Evolutionary conservation across 2,113 vertebrate genomes (phyloP), one percentile per base, ranked within the genome.

Genomic region (Peromyscus maniculatus): DNA sequence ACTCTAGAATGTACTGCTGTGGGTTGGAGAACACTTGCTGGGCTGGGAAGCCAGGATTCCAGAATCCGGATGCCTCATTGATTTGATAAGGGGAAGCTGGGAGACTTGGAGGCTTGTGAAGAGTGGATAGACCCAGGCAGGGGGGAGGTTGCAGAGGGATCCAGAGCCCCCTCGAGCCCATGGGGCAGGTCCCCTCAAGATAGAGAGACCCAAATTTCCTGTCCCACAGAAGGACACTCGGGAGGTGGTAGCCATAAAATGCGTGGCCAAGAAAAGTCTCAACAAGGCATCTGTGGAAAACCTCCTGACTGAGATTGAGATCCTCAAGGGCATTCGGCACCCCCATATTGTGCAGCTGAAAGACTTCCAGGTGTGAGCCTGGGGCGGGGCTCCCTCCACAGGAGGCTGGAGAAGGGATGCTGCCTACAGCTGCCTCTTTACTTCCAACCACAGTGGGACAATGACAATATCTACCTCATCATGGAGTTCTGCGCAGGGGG

Each of bases 401-500:
- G 10, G 77, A 28, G 31, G 0, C 67, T 93, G 91, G 72, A 91
- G 66, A 28, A 94, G 86, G 74, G 94, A 16, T 52, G 1, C 66
- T 19, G 4, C 62, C 91, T 71, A 83, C 62, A 95, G 26, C 67
- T 49, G 52, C 69, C 78, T 89, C n/a, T 96, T 59, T 91, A 8
- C 64, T 57, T 93, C 87, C 90, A 19, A 64, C 91, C 49, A 4
- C 98, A 99, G 99, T 99, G 99, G 99, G 99, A 99, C 98, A 98
- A 96, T 5, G 99, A 99, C 64, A 99, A 99, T 98, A 99, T 99
- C 98, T 99, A 99, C 98, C 98, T 99, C 98, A 99, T 99, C 98
- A 98, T 99, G 99, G 99, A 99, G 96, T 99, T 99, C 98, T 99
- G 99, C 0, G 99, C 99, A 0, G 99, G 99, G 0, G 99, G 99